Evolutionary conservation across 2,797 vertebrate species (phyloP), one percentile per base, ranked within the genome.

Genomic region (Gadopsis marmoratus): DNA sequence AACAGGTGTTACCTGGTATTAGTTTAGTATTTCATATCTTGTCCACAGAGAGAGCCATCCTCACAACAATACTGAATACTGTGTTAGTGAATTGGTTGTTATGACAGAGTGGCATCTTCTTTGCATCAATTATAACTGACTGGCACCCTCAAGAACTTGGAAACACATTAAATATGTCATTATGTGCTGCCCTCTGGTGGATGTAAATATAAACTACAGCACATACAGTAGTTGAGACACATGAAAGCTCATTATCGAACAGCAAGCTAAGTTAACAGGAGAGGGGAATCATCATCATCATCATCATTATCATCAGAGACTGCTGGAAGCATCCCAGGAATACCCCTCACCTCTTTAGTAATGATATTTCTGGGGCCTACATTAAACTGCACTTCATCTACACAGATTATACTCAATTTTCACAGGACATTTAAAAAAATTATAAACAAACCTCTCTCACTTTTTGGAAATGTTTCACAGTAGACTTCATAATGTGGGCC

Each of bases 151-250:
- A 10, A 35, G 11, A 51, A 64, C 19, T 16, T 47, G 16, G 17
- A 51, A 12, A 56, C 21, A 55, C 6, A 54, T 23, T 47, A 39
- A 43, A 70, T 16, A 0, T 61, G 2, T 45, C 33, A 35, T 39
- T 3, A 31, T 74, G 23, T 90, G 86, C 79, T 88, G 88, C 91
- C 86, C 71, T 70, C 93, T 93, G 76, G 80, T 91, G 92, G 90
- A 66, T 7, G 31, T 45, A 48, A 4, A 58, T 19, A 45, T 59
- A 21, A 29, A 39, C 43, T 31, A 37, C 39, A 73, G 43, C n/a
- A 31, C 29, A 2, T 41, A 41, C 39, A 9, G 37, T 1, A 10
- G 21, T 4, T 14, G 29, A 13, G n/a, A 55, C 33, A 43, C 41
- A n/a, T 5, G 10, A 26, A 35, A 51, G 14, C 0, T 17, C 1